phyloP scores from a whole-genome alignment of 2,113 vertebrate species.

The Poeciliopsis prolifica region DNA sequence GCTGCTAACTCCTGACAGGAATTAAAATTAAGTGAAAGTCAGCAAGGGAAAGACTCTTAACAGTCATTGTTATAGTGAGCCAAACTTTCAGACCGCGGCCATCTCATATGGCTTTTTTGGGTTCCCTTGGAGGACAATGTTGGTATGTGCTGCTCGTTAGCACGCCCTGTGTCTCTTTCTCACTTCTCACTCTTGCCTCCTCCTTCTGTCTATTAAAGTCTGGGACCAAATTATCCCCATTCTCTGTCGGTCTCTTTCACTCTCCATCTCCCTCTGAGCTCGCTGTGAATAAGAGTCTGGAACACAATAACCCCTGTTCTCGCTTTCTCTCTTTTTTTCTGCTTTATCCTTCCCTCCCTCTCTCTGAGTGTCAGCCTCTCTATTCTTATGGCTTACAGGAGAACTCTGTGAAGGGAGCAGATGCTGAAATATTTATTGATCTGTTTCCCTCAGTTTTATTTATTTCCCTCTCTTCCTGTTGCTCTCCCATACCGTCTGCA shows the following conservation, averaged over 20 bases:
- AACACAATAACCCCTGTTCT: constrained; percentile 70
- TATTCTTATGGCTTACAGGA: constrained; percentile 65
- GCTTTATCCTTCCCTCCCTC: constrained; percentile 45
- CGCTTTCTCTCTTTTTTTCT: constrained; percentile 41
- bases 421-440: constrained; percentile 86
- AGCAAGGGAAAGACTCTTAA: constrained; percentile 51
- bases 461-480: constrained; percentile 61
- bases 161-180: constrained; percentile 50
- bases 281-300: constrained; percentile 61
- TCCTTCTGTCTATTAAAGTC: constrained; percentile 67
- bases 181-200: constrained; percentile 60
- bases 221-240: constrained; percentile 66
- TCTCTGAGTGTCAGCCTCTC: constrained; percentile 24
- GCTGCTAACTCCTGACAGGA: constrained; percentile 60
- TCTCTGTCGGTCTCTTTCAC: constrained; percentile 55
- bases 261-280: constrained; percentile 48
- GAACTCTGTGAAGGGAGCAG: constrained; percentile 71
- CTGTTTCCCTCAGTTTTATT: constrained; percentile 79
- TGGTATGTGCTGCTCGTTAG: constrained; percentile 74
- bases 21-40: constrained; percentile 56
- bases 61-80: constrained; percentile 48
- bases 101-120: constrained; percentile 44
- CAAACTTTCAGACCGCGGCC: constrained; percentile 45
- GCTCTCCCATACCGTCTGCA: constrained; percentile 29
- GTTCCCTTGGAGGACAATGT: constrained; percentile 62